Evolutionary conservation across 2,113 vertebrate genomes (phyloP).

Genomic region (Calypte anna): DNA sequence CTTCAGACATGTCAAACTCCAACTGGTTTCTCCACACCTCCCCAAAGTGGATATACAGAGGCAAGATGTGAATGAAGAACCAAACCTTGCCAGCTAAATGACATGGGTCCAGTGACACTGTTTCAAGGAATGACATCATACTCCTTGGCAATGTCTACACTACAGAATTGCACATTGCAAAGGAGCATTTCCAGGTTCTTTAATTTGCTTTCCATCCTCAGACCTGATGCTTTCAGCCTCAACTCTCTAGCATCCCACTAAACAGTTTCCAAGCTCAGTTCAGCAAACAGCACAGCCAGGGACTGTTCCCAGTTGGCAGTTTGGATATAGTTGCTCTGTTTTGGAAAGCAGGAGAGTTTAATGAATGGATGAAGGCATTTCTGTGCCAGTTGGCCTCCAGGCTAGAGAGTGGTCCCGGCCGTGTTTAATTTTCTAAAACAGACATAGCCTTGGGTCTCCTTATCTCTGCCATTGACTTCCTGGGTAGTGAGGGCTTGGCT

Average conservation of each 20-base stretch:
- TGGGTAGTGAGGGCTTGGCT: conserved; percentile 35
- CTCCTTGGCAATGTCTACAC: background rate
- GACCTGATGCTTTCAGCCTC: background rate
- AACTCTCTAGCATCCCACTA: background rate
- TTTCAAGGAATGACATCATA: background rate
- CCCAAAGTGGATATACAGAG: background rate
- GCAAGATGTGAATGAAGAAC: background rate
- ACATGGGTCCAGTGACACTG: background rate
- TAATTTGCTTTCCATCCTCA: background rate
- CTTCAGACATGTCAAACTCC: background rate
- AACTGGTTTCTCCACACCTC: background rate
- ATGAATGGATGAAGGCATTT: conserved; percentile 47
- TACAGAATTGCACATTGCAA: background rate
- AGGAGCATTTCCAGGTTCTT: background rate
- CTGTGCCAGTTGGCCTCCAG: conserved; percentile 48
- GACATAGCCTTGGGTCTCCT: conserved; percentile 37
- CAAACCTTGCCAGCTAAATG: background rate
- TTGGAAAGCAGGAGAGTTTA: conserved; percentile 44
- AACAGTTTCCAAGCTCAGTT: background rate
- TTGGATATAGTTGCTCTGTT: conserved; percentile 29
- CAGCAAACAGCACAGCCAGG: background rate
- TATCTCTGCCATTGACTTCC: conserved; percentile 50
- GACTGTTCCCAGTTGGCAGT: conserved; percentile 47
- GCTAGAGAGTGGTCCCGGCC: background rate
- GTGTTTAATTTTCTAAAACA: conserved; percentile 37